Evolutionary conservation across 2,888 invertebrate genomes (phyloP).

Genomic region (Eilema caniola): DNA sequence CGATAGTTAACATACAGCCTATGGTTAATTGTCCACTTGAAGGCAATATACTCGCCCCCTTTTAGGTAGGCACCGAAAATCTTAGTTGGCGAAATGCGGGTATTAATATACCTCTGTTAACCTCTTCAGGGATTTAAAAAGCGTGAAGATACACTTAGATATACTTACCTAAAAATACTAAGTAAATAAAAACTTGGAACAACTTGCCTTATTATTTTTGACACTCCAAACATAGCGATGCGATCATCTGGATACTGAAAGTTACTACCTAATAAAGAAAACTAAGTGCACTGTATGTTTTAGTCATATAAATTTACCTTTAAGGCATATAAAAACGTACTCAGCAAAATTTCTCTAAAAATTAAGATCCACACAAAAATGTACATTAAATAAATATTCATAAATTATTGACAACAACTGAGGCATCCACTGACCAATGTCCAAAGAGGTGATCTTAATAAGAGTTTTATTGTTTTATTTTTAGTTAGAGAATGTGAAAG

Average conservation of each 20-base stretch:
- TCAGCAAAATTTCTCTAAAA: slow-evolving; percentile 8
- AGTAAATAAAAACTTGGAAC: background rate
- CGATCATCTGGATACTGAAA: slow-evolving; percentile 8
- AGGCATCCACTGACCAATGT: background rate
- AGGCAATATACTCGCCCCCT: too few species aligned
- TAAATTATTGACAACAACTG: slow-evolving; percentile 6
- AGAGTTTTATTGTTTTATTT: background rate
- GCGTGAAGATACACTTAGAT: too few species aligned
- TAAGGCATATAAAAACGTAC: background rate
- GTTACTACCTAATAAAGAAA: background rate
- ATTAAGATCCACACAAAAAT: background rate
- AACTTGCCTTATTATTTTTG: slow-evolving; percentile 68
- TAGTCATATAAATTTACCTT: background rate
- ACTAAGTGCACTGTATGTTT: background rate
- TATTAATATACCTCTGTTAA: too few species aligned
- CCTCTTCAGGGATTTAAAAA: too few species aligned
- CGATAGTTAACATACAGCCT: too few species aligned
- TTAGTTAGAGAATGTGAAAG: background rate
- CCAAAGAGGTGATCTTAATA: background rate
- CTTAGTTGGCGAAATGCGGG: too few species aligned
- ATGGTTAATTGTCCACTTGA: too few species aligned
- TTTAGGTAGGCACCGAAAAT: too few species aligned
- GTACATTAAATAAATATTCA: background rate
- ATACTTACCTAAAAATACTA: too few species aligned
- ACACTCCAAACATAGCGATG: slow-evolving; percentile 59